Evolutionary conservation across 1,140 invertebrate species (phyloP).

Genomic region (Phocides pigmalion): DNA sequence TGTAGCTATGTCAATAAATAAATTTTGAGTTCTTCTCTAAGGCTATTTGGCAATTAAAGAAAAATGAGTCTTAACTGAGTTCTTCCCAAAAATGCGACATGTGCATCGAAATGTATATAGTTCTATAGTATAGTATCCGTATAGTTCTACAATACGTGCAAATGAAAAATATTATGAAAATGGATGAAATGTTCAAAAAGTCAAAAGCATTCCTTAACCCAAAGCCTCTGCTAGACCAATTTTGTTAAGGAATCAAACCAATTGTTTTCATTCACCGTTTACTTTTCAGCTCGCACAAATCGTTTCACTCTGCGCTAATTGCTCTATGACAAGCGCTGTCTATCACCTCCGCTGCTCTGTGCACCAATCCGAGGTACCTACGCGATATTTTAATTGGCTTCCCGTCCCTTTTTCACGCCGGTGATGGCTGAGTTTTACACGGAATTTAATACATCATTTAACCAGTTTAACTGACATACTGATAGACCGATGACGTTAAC

Average conservation of each 20-base stretch:
- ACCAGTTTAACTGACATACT: conserved; percentile 56
- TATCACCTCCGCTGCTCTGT: conserved; percentile 30
- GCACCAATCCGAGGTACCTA: conserved; percentile 38
- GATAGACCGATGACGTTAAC: conserved; percentile 57
- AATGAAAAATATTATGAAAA: too few species aligned
- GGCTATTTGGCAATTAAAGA: too few species aligned
- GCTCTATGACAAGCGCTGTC: conserved; percentile 33
- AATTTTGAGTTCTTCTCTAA: too few species aligned
- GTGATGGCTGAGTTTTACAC: conserved; percentile 55
- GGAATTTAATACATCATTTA: conserved; percentile 68
- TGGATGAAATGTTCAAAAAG: not conserved
- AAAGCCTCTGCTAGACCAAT: not conserved
- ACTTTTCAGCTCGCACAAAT: conserved; percentile 33
- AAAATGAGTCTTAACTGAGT: too few species aligned
- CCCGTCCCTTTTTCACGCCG: conserved; percentile 46
- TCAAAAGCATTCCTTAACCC: too few species aligned
- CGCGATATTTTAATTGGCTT: conserved; percentile 63
- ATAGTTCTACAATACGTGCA: too few species aligned
- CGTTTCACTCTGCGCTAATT: conserved; percentile 33
- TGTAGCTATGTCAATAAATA: too few species aligned
- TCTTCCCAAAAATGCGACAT: too few species aligned
- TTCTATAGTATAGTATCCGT: too few species aligned
- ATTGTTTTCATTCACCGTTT: conserved; percentile 29
- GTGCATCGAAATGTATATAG: too few species aligned
- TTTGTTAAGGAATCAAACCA: conserved; percentile 29